Evolutionary conservation across 2,113 vertebrate species (phyloP), one percentile per base, ranked within the genome.

Genomic region (Mystacornis crossleyi): DNA sequence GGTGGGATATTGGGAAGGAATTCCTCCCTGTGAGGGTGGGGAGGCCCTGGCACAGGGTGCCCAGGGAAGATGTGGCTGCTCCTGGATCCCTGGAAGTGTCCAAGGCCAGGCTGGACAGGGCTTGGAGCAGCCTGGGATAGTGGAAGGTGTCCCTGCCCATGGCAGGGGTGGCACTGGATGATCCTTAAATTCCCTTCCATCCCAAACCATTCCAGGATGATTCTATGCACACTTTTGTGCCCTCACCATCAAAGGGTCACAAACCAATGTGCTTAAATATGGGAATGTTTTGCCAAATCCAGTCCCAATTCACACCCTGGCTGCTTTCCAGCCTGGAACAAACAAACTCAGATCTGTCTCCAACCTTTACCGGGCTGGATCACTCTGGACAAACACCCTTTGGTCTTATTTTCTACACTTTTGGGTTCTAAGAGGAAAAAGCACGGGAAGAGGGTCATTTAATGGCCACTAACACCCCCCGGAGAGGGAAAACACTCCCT

Each of bases 21-120:
- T 58, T 8, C 3, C 4, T 18, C 1, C 0, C 54, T 58, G 14
- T 0, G 40, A 57, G 51, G 31, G 33, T 42, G 29, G 12, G 3
- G 4, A 55, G 53, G 40, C 4, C 9, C 31, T 45, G 40, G 70
- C 23, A 57, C 23, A 34, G n/a, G 2, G 2, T 15, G 2, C 42
- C 42, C 72, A 74, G 33, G 47, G 72, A 23, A 58, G 54, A n/a
- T 58, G 54, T 36, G 54, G 72, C 42, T 70, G 55, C 17, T 17
- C 26, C 67, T 62, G 34, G 21, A 60, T 34, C 48, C 57, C 81
- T 85, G 82, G 24, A 1, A 50, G 17, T 31, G 53, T 2, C 43
- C 53, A 13, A 34, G 51, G 69, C 11, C 40, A 26, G 58, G 28
- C 0, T 62, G 55, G 64, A 19, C 1, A 1, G 45, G 12, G 65